Evolutionary conservation across 1,140 invertebrate genomes (phyloP).

Genomic region (Drosophila bipectinata): DNA sequence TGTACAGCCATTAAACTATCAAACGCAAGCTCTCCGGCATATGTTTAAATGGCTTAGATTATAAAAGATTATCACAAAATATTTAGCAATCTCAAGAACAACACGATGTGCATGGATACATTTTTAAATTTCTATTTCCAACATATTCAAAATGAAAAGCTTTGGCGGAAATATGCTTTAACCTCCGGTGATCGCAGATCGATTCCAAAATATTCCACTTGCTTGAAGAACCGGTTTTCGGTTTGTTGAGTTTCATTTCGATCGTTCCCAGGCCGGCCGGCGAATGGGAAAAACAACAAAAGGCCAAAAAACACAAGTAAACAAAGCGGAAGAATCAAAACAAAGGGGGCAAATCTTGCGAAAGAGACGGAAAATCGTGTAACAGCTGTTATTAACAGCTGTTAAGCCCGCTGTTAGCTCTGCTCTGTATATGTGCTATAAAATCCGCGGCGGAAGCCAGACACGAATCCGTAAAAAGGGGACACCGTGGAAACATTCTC

Average conservation of each 20-base stretch:
- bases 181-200: neutral
- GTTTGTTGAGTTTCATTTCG: constrained; percentile 15
- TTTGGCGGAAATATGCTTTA: neutral
- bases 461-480: neutral
- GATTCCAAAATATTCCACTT: constrained; percentile 20
- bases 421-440: no score
- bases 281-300: constrained; percentile 12
- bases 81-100: no score
- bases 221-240: constrained; percentile 15
- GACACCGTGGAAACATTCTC: constrained; percentile 60
- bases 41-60: no score
- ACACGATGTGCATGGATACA: no score
- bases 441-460: no score
- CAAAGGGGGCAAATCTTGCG: neutral
- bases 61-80: no score
- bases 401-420: no score
- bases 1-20: no score
- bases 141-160: neutral
- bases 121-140: no score
- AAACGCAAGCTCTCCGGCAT: no score
- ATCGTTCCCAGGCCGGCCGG: constrained; percentile 22
- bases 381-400: no score
- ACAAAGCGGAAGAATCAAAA: constrained; percentile 56
- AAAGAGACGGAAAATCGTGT: no score
- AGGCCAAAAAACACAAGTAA: constrained; percentile 5